These are phyloP conservation scores for Pachyseris speciosa DNA, from an alignment of 64 coral and sea anemone genomes.

Conservation along the genomic window DNA sequence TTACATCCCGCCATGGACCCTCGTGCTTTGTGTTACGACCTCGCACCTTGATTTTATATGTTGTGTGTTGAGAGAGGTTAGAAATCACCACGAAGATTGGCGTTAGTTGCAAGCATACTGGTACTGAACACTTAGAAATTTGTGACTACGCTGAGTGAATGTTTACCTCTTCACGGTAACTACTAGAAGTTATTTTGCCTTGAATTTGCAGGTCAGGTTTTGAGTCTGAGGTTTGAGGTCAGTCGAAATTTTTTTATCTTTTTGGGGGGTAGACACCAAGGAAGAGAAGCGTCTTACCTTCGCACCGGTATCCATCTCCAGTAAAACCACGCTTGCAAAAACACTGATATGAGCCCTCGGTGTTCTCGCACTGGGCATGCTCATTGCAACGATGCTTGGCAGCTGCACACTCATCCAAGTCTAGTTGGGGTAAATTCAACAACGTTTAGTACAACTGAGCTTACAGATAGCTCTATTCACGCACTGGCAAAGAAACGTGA, in stretches of 20 bases:
- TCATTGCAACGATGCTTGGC: slow-evolving; percentile 24
- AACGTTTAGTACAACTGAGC: not conserved
- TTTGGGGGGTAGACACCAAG: not conserved
- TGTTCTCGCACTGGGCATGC: slow-evolving; percentile 66
- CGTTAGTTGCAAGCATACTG: no score
- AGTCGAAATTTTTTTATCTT: no score
- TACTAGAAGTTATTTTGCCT: no score
- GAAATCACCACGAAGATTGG: slow-evolving; percentile 7
- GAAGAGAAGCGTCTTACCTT: slow-evolving; percentile 39
- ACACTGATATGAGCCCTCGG: slow-evolving; percentile 54
- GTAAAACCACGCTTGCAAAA: slow-evolving; percentile 58
- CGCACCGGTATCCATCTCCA: slow-evolving; percentile 62
- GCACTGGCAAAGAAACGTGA: not conserved
- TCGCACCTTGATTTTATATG: slow-evolving; percentile 52
- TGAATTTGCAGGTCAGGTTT: no score
- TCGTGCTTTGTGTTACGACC: slow-evolving; percentile 34
- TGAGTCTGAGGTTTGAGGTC: no score
- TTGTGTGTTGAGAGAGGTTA: slow-evolving; percentile 53
- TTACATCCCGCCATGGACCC: slow-evolving; percentile 53
- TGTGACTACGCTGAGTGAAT: no score
- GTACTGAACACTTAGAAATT: no score
- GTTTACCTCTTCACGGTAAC: no score
- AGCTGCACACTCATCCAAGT: slow-evolving; percentile 68
- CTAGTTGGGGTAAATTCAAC: not conserved
- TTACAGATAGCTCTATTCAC: no score